Conservation (phyloP, 2,888 invertebrate species). For the Erannis defoliaria region DNA sequence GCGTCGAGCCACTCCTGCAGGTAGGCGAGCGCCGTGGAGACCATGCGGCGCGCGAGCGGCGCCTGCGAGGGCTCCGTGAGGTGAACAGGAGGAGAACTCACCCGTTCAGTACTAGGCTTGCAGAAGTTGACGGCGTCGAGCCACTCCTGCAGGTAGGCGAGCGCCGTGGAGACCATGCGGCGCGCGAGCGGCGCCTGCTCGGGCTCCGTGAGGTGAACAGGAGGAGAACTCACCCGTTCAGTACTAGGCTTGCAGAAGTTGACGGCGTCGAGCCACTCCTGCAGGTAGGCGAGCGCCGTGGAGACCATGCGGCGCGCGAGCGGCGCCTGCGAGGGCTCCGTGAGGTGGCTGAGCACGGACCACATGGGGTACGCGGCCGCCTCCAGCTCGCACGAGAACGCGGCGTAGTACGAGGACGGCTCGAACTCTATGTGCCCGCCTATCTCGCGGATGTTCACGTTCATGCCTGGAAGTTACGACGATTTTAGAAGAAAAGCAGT, state of each 20-base stretch:
- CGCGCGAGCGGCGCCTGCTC: too few relatives aligned
- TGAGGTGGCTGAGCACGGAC: conserved; percentile 96
- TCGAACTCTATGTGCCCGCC: conserved; percentile 98
- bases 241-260: conserved; percentile 88
- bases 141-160: too few relatives aligned
- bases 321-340: conserved; percentile 90
- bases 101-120: conserved; percentile 82
- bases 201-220: conserved; percentile 77
- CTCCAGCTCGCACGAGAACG: conserved; percentile 98
- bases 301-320: conserved; percentile 92
- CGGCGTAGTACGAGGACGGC: conserved; percentile 98
- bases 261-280: conserved; percentile 96
- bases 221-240: conserved; percentile 85
- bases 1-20: too few relatives aligned
- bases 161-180: too few relatives aligned
- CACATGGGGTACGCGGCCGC: conserved; percentile 99
- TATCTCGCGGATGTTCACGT: conserved; percentile 96
- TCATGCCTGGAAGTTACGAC: conserved; percentile 91
- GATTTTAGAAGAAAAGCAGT: background rate
- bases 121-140: conserved; percentile 92
- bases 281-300: conserved; percentile 92
- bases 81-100: conserved; percentile 87
- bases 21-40: too few relatives aligned
- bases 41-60: too few relatives aligned
- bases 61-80: too few relatives aligned